Evolutionary conservation across 2,113 vertebrate genomes (phyloP).

Genomic region (Pontoporia blainvillei): DNA sequence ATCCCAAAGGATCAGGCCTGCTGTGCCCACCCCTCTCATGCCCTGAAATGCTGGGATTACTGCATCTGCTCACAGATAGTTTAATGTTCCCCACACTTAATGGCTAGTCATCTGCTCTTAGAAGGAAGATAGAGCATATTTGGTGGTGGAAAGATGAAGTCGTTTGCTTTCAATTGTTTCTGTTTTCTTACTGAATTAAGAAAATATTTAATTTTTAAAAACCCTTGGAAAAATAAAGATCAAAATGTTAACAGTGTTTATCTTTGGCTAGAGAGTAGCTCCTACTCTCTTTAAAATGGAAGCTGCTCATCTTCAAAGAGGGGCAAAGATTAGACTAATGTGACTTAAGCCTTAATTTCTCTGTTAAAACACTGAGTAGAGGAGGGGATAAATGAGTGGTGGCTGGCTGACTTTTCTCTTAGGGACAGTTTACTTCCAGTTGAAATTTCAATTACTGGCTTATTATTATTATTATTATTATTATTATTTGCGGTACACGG

Average conservation of each 20-base stretch:
- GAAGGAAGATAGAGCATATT: not conserved
- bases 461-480: not conserved
- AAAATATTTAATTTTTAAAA: not conserved
- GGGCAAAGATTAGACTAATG: not conserved
- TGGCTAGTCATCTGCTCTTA: not conserved
- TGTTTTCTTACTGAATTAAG: not conserved
- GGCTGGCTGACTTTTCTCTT: not conserved
- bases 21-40: not conserved
- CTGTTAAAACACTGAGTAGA: not conserved
- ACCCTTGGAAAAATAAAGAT: not conserved
- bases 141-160: not conserved
- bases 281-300: not conserved
- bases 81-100: rapidly evolving
- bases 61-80: not conserved
- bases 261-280: not conserved
- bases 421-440: not conserved
- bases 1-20: not conserved
- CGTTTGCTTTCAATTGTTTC: not conserved
- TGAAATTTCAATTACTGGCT: not conserved
- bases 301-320: not conserved
- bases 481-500: no score
- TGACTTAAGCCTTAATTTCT: not conserved
- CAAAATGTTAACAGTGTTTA: not conserved
- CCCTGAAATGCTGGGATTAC: not conserved
- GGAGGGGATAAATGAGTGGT: not conserved